Base-by-base conservation (phyloP, 1,140 invertebrate genomes). In the Conopomorpha cramerella region DNA sequence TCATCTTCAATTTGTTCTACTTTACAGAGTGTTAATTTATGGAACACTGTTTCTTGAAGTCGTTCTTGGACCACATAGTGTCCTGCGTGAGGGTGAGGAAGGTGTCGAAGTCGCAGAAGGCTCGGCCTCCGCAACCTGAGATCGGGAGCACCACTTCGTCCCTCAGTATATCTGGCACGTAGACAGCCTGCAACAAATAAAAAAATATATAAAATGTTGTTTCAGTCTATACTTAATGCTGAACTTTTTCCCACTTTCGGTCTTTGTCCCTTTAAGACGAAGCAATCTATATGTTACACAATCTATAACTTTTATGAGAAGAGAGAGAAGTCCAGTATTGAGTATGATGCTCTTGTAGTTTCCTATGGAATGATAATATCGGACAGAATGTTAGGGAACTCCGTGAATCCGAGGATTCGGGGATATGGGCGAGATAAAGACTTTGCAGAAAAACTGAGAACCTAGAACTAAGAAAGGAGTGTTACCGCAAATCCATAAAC, bases 401-500 rank as follows among this genome's bases (percentile, higher is more conserved):
- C n/a, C n/a, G n/a, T n/a, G 10, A 16, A 30, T 30, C 2, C 14
- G 6, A 4, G 12, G 12, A 13, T 3, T 4, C 30, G 10, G 2
- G 10, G 2, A 14, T 15, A 10, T 15, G 10, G 8, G 6, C 6
- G 28, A 6, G 6, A 26, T 12, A 28, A 19, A 17, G 3, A 23
- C 7, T 12, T 32, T 30, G 0, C 13, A 16, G 10, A 16, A 3
- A 39, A 31, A 35, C 13, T 18, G 31, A 6, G 18, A 25, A 29
- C 19, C 11, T n/a, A 17, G 26, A 8, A 41, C 26, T 23, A 8
- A 31, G 23, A n/a, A 35, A 11, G 16, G 26, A 33, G 16, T 32
- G 48, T 49, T 49, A 76, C 70, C 51, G 50, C 41, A 27, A 76
- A 45, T 13, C 56, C 62, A 39, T 61, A 68, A 41, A 56, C 33